These are phyloP conservation scores for Pionites leucogaster DNA, from an alignment of 2,113 vertebrate genomes.

Conservation along the genomic window DNA sequence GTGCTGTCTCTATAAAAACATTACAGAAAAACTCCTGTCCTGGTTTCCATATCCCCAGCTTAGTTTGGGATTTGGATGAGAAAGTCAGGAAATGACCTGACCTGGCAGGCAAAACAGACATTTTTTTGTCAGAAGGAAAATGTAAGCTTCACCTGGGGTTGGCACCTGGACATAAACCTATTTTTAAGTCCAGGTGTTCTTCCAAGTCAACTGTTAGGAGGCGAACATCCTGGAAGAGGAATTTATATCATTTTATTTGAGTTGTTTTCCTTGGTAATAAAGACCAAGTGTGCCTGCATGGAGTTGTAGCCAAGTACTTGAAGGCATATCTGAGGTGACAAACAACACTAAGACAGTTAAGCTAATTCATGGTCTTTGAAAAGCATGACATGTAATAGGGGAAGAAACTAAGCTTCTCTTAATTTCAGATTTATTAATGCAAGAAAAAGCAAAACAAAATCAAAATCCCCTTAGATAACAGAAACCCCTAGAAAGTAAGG, in stretches of 20 bases:
- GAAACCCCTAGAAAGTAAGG: neutral
- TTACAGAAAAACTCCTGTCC: neutral
- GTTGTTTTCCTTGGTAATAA: neutral
- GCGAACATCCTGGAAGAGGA: neutral
- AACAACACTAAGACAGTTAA: neutral
- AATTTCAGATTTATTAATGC: neutral
- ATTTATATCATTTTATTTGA: neutral
- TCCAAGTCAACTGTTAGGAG: neutral
- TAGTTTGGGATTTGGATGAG: neutral
- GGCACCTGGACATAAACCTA: neutral
- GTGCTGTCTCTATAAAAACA: neutral
- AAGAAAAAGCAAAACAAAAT: neutral
- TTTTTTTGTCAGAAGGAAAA: neutral
- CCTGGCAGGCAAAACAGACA: neutral
- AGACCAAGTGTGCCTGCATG: neutral
- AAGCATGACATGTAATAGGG: neutral
- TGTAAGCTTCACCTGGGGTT: neutral
- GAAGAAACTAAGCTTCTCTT: neutral
- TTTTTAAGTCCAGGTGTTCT: neutral
- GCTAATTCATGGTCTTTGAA: neutral
- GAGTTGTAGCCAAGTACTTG: neutral
- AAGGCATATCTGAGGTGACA: neutral
- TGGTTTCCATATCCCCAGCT: neutral
- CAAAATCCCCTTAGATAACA: neutral
- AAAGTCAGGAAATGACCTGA: neutral